These are phyloP conservation scores for Oncorhynchus tshawytscha DNA, from an alignment of 2,113 vertebrate species.

Conservation along the genomic window DNA sequence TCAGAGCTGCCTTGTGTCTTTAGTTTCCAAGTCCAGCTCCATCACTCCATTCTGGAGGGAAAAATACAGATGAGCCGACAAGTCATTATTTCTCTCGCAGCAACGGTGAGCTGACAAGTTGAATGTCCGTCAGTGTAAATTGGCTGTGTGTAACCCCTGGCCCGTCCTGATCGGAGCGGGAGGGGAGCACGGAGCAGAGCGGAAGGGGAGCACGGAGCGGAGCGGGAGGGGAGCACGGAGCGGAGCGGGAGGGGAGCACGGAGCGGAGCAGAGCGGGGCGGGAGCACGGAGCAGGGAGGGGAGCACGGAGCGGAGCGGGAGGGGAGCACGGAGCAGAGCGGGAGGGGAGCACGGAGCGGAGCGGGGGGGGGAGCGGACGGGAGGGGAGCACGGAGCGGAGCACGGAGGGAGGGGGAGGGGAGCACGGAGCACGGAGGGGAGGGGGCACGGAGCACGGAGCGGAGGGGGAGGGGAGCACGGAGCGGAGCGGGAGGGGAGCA, in stretches of 20 bases:
- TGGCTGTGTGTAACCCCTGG: slow-evolving; percentile 51
- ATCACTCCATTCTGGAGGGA: slow-evolving; percentile 39
- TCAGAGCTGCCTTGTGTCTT: slow-evolving; percentile 40
- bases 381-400: no score
- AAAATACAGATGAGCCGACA: slow-evolving; percentile 54
- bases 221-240: background rate
- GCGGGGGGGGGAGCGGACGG: no score
- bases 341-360: no score
- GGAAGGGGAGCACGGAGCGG: background rate
- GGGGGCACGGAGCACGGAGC: no score
- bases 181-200: background rate
- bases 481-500: no score
- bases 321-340: no score
- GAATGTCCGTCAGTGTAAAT: slow-evolving; percentile 57
- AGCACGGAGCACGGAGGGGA: no score
- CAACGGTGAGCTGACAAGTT: slow-evolving; percentile 51
- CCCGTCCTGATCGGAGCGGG: slow-evolving; percentile 15
- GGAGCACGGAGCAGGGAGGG: no score
- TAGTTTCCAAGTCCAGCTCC: slow-evolving; percentile 32
- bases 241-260: background rate
- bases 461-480: no score
- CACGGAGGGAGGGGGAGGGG: no score
- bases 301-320: no score
- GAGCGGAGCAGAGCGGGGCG: no score
- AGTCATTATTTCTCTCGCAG: slow-evolving; percentile 57